A percentile compares a stretch with the other conserved stretches of the same genome.
Conservation (phyloP, 2,113 vertebrate genomes). For the Podarcis raffonei region DNA sequence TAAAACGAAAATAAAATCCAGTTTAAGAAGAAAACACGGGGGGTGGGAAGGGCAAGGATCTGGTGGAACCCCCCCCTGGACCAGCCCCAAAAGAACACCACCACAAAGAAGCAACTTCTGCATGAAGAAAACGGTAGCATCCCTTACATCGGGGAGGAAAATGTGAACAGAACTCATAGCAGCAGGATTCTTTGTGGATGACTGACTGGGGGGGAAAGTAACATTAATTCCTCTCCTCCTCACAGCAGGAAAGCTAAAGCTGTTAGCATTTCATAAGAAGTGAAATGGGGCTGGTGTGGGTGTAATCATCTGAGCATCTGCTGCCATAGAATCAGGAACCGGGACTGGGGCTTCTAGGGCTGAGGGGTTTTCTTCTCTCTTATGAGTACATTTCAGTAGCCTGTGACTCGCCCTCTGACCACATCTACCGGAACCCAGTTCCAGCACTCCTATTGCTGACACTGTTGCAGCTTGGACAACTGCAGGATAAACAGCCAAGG, state of each 20-base stretch:
- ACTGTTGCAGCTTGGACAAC: neutral
- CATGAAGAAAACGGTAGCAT: neutral
- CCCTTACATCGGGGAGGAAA: too few species aligned
- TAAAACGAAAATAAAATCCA: too few species aligned
- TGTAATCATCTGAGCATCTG: neutral
- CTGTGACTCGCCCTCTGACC: neutral
- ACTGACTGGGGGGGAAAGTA: neutral
- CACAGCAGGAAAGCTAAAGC: slow-evolving; percentile 1
- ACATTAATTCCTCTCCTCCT: neutral
- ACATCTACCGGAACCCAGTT: neutral
- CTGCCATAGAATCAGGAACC: neutral
- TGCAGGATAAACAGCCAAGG: neutral
- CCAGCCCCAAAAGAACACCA: too few species aligned
- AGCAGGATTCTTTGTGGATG: neutral
- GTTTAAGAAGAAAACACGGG: too few species aligned
- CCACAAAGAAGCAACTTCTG: too few species aligned
- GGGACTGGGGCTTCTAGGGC: neutral
- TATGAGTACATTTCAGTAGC: neutral
- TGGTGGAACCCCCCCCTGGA: too few species aligned
- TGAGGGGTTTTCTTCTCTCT: neutral
- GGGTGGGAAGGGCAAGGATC: too few species aligned
- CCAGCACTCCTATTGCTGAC: neutral
- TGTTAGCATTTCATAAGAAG: neutral
- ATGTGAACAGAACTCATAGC: neutral
- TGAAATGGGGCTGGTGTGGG: neutral